Evolutionary conservation across 2,113 vertebrate species (phyloP), one percentile per base, ranked within the genome.

Genomic region (Dicentrarchus labrax): DNA sequence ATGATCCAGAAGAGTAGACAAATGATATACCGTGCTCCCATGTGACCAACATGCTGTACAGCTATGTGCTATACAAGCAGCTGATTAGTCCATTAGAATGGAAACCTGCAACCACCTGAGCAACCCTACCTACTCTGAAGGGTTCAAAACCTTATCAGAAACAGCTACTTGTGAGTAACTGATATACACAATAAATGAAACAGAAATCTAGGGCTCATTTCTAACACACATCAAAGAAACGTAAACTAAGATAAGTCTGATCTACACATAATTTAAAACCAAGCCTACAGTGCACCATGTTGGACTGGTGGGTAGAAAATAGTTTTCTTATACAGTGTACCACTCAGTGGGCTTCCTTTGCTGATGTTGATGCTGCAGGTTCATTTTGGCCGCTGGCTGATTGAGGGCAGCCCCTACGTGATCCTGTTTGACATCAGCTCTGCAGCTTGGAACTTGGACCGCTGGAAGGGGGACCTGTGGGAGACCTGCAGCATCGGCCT

Each of bases 401-500:
- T 99, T 36, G 98, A 99, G 88, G 98, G 98, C 8, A 98, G 95
- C 72, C 98, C 98, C 0, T 99, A 96, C 0, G 97, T 98, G 70
- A 93, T 99, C 78, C 94, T 99, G 50, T 98, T 99, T 5, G 98
- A 99, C 88, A 96, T 98, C 8, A 92, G 94, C 81, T 96, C 95
- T 1, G 96, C 98, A 0, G 96, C 97, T 22, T 97, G 97, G 96
- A 99, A 98, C 73, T 87, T 99, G 94, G 98, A 99, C 91, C 94
- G 84, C 17, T 99, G 98, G 98, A 98, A 97, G 92, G 96, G 96
- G 0, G 98, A 99, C 92, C 94, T 99, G 88, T 99, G 98, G 98
- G 93, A 97, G 22, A 95, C 88, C 2, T 97, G 96, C 79, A 88
- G 82, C 8, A 96, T 99, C 2, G 97, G 98, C 15, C 96, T 99